Evolutionary conservation across 2,888 invertebrate genomes (phyloP).

Genomic region (Alentia gelatinosa): DNA sequence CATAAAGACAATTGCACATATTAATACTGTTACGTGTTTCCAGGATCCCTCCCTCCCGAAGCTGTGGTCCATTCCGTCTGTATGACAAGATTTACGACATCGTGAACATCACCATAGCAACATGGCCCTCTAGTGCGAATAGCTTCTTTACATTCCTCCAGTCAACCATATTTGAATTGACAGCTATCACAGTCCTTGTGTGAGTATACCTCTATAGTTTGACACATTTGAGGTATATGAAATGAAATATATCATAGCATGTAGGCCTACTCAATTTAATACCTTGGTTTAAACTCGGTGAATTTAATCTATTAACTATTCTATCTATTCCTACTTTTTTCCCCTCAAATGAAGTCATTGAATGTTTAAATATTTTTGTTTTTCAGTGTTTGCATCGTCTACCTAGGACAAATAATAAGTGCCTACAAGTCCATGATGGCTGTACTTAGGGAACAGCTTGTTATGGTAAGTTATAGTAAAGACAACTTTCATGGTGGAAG

Average conservation of each 20-base stretch:
- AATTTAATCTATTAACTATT: no score
- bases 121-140: conserved; percentile 66
- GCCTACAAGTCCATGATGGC: conserved; percentile 34
- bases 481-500: no score
- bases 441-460: conserved; percentile 21
- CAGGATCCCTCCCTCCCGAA: conserved; percentile 72
- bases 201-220: background rate
- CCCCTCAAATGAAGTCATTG: background rate
- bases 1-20: no score
- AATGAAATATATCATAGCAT: no score
- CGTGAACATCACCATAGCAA: conserved; percentile 66
- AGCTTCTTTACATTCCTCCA: conserved; percentile 64
- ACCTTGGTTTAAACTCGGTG: no score
- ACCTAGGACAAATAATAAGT: background rate
- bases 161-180: conserved; percentile 9
- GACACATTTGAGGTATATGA: no score
- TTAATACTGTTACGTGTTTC: background rate
- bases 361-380: background rate
- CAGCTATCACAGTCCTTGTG: background rate
- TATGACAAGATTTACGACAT: conserved; percentile 67
- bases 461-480: conserved; percentile 5
- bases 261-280: no score
- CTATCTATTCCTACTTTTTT: background rate
- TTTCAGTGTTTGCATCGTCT: conserved; percentile 18
- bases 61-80: conserved; percentile 77